Percentiles rank a stretch among this genome's conserved stretches.
Evolutionary conservation across 2,797 vertebrate genomes (phyloP).

Genomic region (Aphelocoma californica): DNA sequence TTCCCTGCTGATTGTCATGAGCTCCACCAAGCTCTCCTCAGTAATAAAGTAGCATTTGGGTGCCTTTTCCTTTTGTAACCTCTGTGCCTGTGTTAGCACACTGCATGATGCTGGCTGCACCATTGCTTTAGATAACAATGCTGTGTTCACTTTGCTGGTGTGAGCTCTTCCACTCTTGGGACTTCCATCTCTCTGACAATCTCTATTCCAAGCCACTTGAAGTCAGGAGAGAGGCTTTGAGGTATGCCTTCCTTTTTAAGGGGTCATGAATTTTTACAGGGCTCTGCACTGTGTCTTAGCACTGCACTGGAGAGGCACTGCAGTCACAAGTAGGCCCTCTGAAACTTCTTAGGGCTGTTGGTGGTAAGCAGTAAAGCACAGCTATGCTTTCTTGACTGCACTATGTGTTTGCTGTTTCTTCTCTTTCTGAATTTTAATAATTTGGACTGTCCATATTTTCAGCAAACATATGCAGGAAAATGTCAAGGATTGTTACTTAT

Average conservation of each 20-base stretch:
- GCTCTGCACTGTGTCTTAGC: slow-evolving; percentile 33
- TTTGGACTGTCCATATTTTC: background rate
- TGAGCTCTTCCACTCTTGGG: background rate
- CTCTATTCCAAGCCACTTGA: background rate
- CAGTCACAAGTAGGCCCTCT: slow-evolving; percentile 13
- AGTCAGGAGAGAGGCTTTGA: slow-evolving; percentile 22
- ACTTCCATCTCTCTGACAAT: background rate
- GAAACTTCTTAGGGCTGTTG: background rate
- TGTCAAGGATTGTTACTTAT: background rate
- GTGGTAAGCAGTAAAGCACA: background rate
- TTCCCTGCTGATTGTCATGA: background rate
- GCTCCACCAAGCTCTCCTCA: background rate
- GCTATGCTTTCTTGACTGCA: background rate
- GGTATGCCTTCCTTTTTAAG: slow-evolving; percentile 24
- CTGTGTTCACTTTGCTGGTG: background rate
- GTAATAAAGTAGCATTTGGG: background rate
- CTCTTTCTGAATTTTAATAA: background rate
- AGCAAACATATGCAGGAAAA: background rate
- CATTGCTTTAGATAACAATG: background rate
- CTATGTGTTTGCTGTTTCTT: background rate
- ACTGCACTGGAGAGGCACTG: slow-evolving; percentile 1
- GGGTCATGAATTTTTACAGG: slow-evolving; percentile 65
- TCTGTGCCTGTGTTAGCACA: background rate
- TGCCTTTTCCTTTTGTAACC: background rate
- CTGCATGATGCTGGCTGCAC: rapidly evolving